Evolutionary conservation across 2,888 invertebrate species (phyloP), one percentile per base, ranked within the genome.

Genomic region (Tethea ocularis): DNA sequence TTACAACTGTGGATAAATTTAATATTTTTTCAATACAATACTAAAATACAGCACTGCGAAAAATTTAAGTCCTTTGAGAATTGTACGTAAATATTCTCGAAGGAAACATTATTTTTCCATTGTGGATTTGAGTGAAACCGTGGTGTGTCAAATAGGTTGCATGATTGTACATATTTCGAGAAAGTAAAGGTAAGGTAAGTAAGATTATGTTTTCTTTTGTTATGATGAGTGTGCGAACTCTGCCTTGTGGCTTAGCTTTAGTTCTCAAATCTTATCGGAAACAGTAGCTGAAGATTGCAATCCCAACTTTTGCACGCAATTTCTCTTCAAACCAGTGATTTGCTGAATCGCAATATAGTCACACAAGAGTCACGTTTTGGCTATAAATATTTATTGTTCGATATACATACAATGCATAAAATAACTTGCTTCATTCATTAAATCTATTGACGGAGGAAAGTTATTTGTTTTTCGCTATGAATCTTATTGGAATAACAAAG

Each of bases 161-260:
- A 89, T 91, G 90, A 86, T 80, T 84, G 77, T 79, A 83, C 87
- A 83, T 64, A 75, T 84, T 86, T 86, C 72, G 71, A 74, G 70
- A 79, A 77, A 84, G 82, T 80, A 78, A 86, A 88, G 89, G 88
- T 88, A 78, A 82, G 80, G 68, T 63, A n/a, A n/a, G n/a, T n/a
- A n/a, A n/a, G n/a, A n/a, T n/a, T n/a, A n/a, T 57, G 68, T 79
- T 78, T 82, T 84, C 83, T 87, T 87, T 86, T 87, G 84, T 87
- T 81, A 71, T 75, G 33, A 54, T 22, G n/a, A 38, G 68, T 61
- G 67, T 71, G 70, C 69, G 68, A 68, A 70, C 60, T 61, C 60
- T n/a, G 62, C 66, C 62, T 33, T 26, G 59, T 58, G 54, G 58
- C 59, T 61, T 62, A 55, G 58, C 59, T 61, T 62, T 59, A 36